phyloP scores from a whole-genome alignment of 2,113 vertebrate genomes.

The Chloebia gouldiae region DNA sequence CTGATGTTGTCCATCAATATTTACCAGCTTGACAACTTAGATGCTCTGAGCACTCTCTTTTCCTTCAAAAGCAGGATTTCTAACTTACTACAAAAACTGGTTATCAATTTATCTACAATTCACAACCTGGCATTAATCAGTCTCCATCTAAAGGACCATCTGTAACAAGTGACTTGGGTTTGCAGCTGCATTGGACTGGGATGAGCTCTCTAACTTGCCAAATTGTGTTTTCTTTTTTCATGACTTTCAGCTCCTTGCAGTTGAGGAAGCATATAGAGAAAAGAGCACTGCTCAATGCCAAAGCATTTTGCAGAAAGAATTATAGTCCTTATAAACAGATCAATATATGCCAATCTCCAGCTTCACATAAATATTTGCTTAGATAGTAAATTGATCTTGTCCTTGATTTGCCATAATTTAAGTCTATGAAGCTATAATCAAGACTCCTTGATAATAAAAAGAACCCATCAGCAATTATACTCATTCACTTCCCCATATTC shows the following conservation, averaged over 20 bases:
- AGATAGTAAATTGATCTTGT: constrained; percentile 62
- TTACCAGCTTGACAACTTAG: background rate
- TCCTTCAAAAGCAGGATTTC: background rate
- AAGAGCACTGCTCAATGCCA: background rate
- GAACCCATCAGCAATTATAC: constrained; percentile 55
- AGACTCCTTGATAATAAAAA: constrained; percentile 53
- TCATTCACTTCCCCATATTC: constrained; percentile 39
- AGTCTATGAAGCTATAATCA: constrained; percentile 57
- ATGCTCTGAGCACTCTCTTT: background rate
- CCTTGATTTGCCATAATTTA: constrained; percentile 53
- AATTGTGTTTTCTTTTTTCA: background rate
- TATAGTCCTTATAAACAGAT: constrained; percentile 32
- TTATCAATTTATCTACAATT: background rate
- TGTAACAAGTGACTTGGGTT: background rate
- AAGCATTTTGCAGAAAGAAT: background rate
- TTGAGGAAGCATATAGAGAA: background rate
- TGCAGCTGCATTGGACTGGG: background rate
- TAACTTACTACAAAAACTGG: background rate
- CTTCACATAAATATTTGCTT: constrained; percentile 57
- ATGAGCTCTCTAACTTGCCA: background rate
- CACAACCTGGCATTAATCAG: background rate
- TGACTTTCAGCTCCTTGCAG: background rate
- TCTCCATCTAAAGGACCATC: background rate
- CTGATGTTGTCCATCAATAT: background rate
- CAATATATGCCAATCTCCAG: constrained; percentile 39